Evolutionary conservation across 2,888 invertebrate species (phyloP).

Genomic region (Galerucella nymphaeae): DNA sequence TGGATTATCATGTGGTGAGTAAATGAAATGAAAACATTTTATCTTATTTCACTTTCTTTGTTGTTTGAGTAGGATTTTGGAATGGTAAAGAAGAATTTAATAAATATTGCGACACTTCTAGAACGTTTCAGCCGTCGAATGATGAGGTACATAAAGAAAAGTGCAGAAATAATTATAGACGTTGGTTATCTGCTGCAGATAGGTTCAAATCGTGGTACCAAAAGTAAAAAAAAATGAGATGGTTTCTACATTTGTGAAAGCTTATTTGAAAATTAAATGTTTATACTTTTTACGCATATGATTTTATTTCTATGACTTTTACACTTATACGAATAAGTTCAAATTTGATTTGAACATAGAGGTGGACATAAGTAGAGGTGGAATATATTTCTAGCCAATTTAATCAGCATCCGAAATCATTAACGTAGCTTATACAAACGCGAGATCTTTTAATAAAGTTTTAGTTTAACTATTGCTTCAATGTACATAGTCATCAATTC

Average conservation of each 20-base stretch:
- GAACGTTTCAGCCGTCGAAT: slow-evolving; percentile 69
- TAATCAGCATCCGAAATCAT: too few relatives aligned
- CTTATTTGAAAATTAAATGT: background rate
- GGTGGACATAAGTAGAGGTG: too few relatives aligned
- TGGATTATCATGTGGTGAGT: slow-evolving; percentile 79
- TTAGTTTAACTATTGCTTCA: too few relatives aligned
- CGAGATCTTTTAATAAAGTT: too few relatives aligned
- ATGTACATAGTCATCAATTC: too few relatives aligned
- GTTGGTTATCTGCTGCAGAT: slow-evolving; percentile 71
- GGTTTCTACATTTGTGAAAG: background rate
- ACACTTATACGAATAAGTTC: too few relatives aligned
- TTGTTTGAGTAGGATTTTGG: slow-evolving; percentile 51
- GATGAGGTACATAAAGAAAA: slow-evolving; percentile 55
- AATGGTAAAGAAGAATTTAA: slow-evolving; percentile 72
- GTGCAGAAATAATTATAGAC: slow-evolving; percentile 59
- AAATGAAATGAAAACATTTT: background rate
- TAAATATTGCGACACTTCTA: slow-evolving; percentile 70
- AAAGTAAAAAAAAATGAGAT: slow-evolving; percentile 4
- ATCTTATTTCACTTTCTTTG: background rate
- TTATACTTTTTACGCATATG: too few relatives aligned
- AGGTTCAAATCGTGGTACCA: slow-evolving; percentile 71
- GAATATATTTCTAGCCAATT: too few relatives aligned
- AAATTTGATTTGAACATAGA: too few relatives aligned
- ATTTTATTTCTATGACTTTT: too few relatives aligned
- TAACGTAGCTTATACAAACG: too few relatives aligned